Percentiles rank a stretch among this genome's conserved stretches.
phyloP scores from a whole-genome alignment of 1,140 invertebrate genomes.

The Physella acuta region DNA sequence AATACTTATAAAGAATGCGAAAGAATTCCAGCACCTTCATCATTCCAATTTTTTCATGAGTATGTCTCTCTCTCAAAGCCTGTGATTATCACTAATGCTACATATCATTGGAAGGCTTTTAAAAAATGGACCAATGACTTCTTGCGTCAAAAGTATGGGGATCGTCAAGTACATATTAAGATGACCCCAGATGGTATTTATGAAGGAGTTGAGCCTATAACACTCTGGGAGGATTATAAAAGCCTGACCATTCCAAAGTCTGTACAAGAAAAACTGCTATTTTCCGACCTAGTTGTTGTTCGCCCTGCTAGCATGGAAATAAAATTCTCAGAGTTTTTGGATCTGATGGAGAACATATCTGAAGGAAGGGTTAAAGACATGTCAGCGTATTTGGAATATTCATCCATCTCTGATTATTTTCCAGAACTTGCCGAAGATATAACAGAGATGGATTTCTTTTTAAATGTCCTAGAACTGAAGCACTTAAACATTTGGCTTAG shows the following conservation, averaged over 20 bases:
- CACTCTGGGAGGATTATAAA: slow-evolving; percentile 43
- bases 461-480: slow-evolving; percentile 34
- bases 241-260: slow-evolving; percentile 43
- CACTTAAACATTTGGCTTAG: slow-evolving; percentile 56
- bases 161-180: slow-evolving; percentile 49
- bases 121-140: slow-evolving; percentile 52
- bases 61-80: slow-evolving; percentile 52
- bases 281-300: slow-evolving; percentile 54
- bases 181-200: slow-evolving; percentile 50
- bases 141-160: slow-evolving; percentile 41
- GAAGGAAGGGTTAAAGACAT: slow-evolving; percentile 36
- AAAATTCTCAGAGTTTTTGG: slow-evolving; percentile 52
- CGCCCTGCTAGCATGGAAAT: slow-evolving; percentile 48
- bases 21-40: slow-evolving; percentile 34
- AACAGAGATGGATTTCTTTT: slow-evolving; percentile 44
- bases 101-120: slow-evolving; percentile 44
- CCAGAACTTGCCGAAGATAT: slow-evolving; percentile 50
- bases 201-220: slow-evolving; percentile 51
- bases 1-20: slow-evolving; percentile 46
- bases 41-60: slow-evolving; percentile 46
- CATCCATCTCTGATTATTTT: slow-evolving; percentile 48
- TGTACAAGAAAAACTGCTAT: slow-evolving; percentile 41
- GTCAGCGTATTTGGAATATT: slow-evolving; percentile 57
- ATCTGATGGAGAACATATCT: slow-evolving; percentile 42
- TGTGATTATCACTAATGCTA: slow-evolving; percentile 48